Evolutionary conservation across 64 coral and sea anemone species (phyloP), one percentile per base, ranked within the genome.

Genomic region (Montipora efflorescens): DNA sequence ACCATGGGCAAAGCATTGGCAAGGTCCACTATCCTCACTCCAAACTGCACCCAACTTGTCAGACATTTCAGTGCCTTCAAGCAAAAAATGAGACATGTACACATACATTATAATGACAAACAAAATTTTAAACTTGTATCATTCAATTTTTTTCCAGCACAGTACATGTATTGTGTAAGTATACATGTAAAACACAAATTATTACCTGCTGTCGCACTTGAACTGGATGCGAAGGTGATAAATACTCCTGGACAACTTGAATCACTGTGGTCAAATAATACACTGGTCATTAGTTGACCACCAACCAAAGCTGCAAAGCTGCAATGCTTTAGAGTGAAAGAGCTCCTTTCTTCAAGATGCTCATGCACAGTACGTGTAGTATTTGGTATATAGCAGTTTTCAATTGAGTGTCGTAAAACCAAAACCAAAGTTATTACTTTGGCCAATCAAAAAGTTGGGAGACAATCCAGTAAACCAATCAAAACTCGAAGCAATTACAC

Each of bases 1-100:
- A 96, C 67, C 5, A 83, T 3, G 0, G 90, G 90, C 19, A 94
- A 47, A 3, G 86, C 28, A 58, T 75, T 22, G 12, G 87, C 95
- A 64, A 96, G 64, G 8, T 99, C 92, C 13, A 74, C 58, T 6
- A 96, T 50, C 8, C 92, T 86, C n/a, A 96, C 79, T 10, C 98
- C 98, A 95, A 99, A 99, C 80, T 99, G 95, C 10, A 96, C 90
- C 98, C 98, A 99, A 55, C 98, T 99, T 3, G 55, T 94, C 22
- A 99, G 36, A 77, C 98, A 99, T 4, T 91, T 84, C 67, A 99
- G 74, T 16, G 95, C 95, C 98, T 99, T 51, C 4, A 50, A 48
- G 3, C 13, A 50, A 16, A 15, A 48, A 15, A 78, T 5, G 49
- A 4, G 4, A 57, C 53, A 57, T 6, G 6, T 11, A 36, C 36